Evolutionary conservation across 2,113 vertebrate genomes (phyloP).

Genomic region (Hippocampus zosterae): DNA sequence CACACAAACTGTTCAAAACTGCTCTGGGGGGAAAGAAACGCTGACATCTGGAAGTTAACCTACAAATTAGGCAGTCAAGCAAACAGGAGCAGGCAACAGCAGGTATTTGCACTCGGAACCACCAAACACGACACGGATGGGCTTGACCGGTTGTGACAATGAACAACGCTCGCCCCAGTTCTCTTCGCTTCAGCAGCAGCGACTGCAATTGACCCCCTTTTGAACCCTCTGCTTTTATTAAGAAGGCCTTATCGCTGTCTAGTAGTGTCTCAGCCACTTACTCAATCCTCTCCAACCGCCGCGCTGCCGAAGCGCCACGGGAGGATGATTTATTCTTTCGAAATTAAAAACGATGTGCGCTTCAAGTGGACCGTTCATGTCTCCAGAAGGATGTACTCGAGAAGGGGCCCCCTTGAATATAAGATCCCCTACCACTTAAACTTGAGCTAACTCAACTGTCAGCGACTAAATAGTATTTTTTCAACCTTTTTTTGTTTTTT

Average conservation of each 20-base stretch:
- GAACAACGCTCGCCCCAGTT: constrained; percentile 2
- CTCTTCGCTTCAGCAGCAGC: background rate
- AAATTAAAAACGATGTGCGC: constrained; percentile 3
- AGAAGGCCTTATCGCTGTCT: constrained; percentile 9
- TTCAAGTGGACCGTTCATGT: background rate
- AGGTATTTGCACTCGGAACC: background rate
- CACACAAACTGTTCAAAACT: background rate
- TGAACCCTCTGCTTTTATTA: constrained; percentile 1
- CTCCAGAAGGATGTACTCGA: background rate
- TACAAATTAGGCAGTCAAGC: background rate
- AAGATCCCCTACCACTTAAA: background rate
- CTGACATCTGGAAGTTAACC: constrained; percentile 1
- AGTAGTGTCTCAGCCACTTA: constrained; percentile 1
- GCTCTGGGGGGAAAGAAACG: background rate
- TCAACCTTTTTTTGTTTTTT: background rate
- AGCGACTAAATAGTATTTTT: background rate
- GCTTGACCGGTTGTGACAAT: constrained; percentile 3
- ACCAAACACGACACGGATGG: constrained; percentile 1
- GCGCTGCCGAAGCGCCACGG: background rate
- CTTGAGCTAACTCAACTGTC: background rate
- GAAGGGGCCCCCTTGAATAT: background rate
- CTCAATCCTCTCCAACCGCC: background rate
- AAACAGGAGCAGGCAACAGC: background rate
- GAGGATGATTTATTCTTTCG: constrained; percentile 3
- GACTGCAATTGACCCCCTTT: background rate